Evolutionary conservation across 2,797 vertebrate genomes (phyloP).

Genomic region (Hydrocynus forskahlii): DNA sequence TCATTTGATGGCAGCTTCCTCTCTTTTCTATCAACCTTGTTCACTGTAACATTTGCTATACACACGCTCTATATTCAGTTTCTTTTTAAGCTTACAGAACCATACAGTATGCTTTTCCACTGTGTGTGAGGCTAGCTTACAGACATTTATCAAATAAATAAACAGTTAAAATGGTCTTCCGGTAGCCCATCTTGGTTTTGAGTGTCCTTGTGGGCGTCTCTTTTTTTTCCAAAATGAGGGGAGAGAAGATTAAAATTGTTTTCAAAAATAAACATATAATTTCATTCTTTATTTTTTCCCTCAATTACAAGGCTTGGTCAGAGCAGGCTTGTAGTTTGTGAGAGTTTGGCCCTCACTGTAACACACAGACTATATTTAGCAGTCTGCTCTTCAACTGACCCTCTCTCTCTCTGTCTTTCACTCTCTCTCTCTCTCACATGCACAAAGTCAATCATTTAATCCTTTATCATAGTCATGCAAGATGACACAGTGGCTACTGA

Average conservation of each 20-base stretch:
- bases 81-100: constrained; percentile 22
- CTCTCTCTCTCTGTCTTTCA: constrained; percentile 60
- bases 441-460: constrained; percentile 29
- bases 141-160: constrained; percentile 63
- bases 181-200: constrained; percentile 71
- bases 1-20: neutral
- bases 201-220: constrained; percentile 79
- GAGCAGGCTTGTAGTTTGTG: constrained; percentile 81
- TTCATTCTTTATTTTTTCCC: constrained; percentile 85
- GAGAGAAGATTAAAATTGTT: constrained; percentile 88
- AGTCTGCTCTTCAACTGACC: constrained; percentile 84
- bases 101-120: constrained; percentile 24
- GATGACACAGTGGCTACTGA: constrained; percentile 18
- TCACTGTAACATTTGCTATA: neutral
- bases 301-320: constrained; percentile 87
- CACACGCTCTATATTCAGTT: neutral
- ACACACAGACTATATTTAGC: constrained; percentile 84
- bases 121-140: constrained; percentile 47
- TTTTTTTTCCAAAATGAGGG: constrained; percentile 79
- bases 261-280: constrained; percentile 90
- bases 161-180: constrained; percentile 62
- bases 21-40: neutral
- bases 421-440: constrained; percentile 10
- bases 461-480: constrained; percentile 37
- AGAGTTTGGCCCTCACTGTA: constrained; percentile 85